Percentiles rank a stretch among this genome's conserved stretches.
Evolutionary conservation across 2,113 vertebrate genomes (phyloP).

Genomic region (Solea solea): DNA sequence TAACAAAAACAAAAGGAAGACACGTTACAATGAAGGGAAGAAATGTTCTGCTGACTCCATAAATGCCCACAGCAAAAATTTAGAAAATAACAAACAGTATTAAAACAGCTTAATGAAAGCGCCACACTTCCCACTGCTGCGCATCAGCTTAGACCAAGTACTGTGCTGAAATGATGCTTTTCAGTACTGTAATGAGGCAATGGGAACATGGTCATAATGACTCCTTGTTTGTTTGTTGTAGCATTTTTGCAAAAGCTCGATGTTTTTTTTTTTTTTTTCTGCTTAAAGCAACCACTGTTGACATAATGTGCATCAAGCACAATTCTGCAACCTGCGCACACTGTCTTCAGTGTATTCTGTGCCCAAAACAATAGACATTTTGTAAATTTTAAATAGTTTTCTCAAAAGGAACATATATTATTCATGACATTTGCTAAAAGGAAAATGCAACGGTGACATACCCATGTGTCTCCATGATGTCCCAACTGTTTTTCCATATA

Average conservation of each 20-base stretch:
- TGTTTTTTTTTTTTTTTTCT: not conserved
- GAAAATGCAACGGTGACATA: conserved; percentile 32
- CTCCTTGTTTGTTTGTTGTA: conserved; percentile 16
- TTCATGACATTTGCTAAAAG: conserved; percentile 18
- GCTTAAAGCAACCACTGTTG: not conserved
- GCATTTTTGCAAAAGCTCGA: conserved; percentile 7
- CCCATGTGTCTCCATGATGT: conserved; percentile 35
- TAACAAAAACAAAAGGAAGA: not conserved
- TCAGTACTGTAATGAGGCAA: conserved; percentile 1
- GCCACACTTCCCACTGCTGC: conserved; percentile 33
- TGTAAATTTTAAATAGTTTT: conserved; percentile 1
- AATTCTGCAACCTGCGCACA: conserved; percentile 3
- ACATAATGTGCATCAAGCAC: not conserved
- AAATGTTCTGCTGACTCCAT: conserved; percentile 26
- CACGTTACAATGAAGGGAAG: conserved; percentile 20
- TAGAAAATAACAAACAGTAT: conserved; percentile 41
- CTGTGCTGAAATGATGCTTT: conserved; percentile 24
- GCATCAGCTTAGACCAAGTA: conserved; percentile 13
- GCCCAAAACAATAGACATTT: conserved; percentile 19
- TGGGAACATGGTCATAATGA: not conserved
- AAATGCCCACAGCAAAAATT: conserved; percentile 39
- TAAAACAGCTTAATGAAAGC: conserved; percentile 30
- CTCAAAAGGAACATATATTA: conserved; percentile 15
- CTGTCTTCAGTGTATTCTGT: not conserved
- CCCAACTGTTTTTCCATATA: conserved; percentile 26